Conservation (phyloP, 2,113 vertebrate species). For the Cryptotis parvus region DNA sequence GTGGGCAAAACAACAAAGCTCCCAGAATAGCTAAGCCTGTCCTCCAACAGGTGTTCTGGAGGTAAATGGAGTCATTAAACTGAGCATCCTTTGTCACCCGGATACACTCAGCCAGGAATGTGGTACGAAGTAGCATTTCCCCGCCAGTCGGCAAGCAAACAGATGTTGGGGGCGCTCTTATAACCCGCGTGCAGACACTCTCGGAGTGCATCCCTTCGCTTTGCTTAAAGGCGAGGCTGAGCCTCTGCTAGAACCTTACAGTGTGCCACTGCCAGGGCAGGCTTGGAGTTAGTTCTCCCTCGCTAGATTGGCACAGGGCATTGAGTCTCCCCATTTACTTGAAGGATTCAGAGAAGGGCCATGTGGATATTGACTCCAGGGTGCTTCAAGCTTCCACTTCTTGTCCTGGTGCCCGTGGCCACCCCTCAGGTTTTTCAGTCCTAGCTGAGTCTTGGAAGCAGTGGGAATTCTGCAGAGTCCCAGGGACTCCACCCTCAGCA, state of each 20-base stretch:
- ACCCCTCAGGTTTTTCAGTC: neutral
- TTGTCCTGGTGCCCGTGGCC: neutral
- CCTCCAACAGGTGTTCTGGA: no score
- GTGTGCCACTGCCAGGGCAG: no score
- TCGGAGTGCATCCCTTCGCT: no score
- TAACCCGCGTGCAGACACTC: no score
- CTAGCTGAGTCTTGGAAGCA: neutral
- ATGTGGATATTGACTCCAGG: neutral
- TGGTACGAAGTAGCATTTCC: neutral
- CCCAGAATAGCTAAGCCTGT: no score
- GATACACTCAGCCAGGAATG: neutral
- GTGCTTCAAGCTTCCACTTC: neutral
- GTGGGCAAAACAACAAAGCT: no score
- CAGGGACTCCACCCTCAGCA: neutral
- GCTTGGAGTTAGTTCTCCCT: neutral
- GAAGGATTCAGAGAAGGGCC: neutral
- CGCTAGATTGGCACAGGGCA: neutral
- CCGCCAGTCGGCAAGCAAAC: conserved; percentile 32
- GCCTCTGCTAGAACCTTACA: no score
- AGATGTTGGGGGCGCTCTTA: neutral
- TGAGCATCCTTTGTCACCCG: neutral
- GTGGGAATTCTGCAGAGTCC: neutral
- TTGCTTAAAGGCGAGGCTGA: no score
- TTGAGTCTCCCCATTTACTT: neutral
- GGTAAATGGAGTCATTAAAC: conserved; percentile 32